Base-by-base conservation (phyloP, 2,797 vertebrate species). In the Sebastes iracundus region DNA sequence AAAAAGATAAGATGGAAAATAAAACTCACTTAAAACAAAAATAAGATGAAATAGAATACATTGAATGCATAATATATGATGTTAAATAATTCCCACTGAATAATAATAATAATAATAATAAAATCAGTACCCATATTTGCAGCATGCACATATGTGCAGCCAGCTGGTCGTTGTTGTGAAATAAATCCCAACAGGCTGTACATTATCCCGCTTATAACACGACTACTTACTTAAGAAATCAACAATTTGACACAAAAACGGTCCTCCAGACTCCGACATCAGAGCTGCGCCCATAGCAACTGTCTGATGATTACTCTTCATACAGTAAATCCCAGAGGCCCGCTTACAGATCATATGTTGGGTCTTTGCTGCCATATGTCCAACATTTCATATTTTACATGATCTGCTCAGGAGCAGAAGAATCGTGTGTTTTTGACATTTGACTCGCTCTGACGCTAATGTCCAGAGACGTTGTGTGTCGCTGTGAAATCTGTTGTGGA, bases 371-470 rank as follows among this genome's bases (percentile, higher is more conserved):
- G 4, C 79, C 80, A 77, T 85, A 85, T 88, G 27, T 52, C 49
- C 49, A n/a, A 14, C 49, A 9, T 52, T 52, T 38, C 35, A 38
- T 38, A 38, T 38, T 38, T 14, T 38, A 38, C 0, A 38, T 38
- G 35, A 38, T 38, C 35, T 38, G 35, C 35, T 38, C 35, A 38
- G 13, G 35, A 38, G 35, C 35, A 38, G 35, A 38, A 38, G 35
- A 38, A 38, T 38, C 35, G 35, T 38, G 35, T 38, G 35, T 38
- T 38, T 38, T 38, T 38, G 35, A 81, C 72, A 55, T 83, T 42
- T 75, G 82, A 74, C 63, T 89, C 38, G 6, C 14, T 79, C 77
- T 92, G 88, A 90, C 11, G 68, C 1, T 84, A 28, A 90, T 69
- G 32, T 60, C 55, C 2, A 53, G 67, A 52, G 87, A 88, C 71